Conservation (phyloP, 2,113 vertebrate species). For the Eolophus roseicapilla region DNA sequence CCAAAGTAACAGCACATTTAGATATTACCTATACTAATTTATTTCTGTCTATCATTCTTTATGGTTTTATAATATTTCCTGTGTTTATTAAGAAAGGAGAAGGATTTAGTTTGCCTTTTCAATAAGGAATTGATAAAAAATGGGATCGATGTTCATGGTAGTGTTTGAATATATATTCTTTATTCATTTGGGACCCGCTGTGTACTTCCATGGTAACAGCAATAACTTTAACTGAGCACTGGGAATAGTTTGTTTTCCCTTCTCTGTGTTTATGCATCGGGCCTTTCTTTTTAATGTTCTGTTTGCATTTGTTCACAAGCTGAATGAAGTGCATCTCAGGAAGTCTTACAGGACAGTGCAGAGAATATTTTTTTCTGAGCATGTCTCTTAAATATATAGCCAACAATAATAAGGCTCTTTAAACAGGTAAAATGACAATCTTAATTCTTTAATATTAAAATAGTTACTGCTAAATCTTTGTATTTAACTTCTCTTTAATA, state of each 20-base stretch:
- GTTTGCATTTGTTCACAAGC: not conserved
- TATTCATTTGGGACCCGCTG: slow-evolving; percentile 49
- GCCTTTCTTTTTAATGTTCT: not conserved
- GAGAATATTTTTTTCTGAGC: not conserved
- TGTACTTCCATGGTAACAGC: slow-evolving; percentile 62
- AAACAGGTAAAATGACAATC: not conserved
- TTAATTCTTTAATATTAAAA: not conserved
- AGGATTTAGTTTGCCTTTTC: not conserved
- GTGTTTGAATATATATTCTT: not conserved
- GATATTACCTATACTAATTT: slow-evolving; percentile 18
- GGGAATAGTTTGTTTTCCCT: slow-evolving; percentile 49
- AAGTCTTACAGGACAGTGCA: not conserved
- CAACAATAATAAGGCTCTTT: not conserved
- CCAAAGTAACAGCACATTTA: slow-evolving; percentile 25
- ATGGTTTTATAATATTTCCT: not conserved
- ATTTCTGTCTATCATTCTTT: not conserved
- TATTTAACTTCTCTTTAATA: not conserved
- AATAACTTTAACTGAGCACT: slow-evolving; percentile 66
- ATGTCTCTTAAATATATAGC: not conserved
- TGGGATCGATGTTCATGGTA: not conserved
- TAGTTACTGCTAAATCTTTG: not conserved
- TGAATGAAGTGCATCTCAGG: not conserved
- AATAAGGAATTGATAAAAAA: not conserved
- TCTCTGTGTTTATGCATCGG: not conserved
- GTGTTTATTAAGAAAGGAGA: not conserved